Base-by-base conservation (phyloP, 2,113 vertebrate species). In the Tupaia chinensis region DNA sequence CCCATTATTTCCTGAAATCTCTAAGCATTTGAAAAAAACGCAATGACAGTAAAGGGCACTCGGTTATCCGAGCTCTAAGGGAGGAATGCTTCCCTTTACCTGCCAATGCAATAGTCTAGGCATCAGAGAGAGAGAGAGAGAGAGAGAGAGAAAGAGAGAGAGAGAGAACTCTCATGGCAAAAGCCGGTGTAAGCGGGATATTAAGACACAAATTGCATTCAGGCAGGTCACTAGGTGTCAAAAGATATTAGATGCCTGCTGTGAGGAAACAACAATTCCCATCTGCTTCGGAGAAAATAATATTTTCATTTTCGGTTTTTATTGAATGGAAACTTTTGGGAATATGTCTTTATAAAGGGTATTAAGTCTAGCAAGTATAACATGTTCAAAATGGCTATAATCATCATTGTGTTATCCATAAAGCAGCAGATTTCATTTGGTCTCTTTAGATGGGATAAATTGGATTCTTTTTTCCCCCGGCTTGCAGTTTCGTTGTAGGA, bases 161-260 rank as follows among this genome's bases (percentile, higher is more conserved):
- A 61, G 53, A 27, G 15, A 76, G n/a, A 94, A n/a, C 99, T 99
- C 99, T 96, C 84, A 98, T 98, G 99, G 99, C 99, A 98, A 98
- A 98, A 98, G 99, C 99, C 98, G 98, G 98, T 99, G 98, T 99
- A 99, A 99, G 99, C 98, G 99, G 98, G 98, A 99, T 99, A 99
- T 99, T 99, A 99, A 99, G 99, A 99, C 99, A 99, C 99, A 99
- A 99, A 99, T 99, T 99, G 99, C 99, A 99, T 99, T 99, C 99
- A 99, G 99, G 98, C 99, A 98, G 99, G 99, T 99, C 99, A 99
- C 98, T 98, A 98, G 97, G 98, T 99, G 99, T 99, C 99, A 99
- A 98, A 99, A 99, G 99, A 99, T 99, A 99, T 99, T 99, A 99
- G 99, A 99, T 98, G 98, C 98, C 99, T 99, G 99, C 99, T 99